Evolutionary conservation across 2,888 invertebrate species (phyloP), one percentile per base, ranked within the genome.

Genomic region (Lasioglossum lativentre): DNA sequence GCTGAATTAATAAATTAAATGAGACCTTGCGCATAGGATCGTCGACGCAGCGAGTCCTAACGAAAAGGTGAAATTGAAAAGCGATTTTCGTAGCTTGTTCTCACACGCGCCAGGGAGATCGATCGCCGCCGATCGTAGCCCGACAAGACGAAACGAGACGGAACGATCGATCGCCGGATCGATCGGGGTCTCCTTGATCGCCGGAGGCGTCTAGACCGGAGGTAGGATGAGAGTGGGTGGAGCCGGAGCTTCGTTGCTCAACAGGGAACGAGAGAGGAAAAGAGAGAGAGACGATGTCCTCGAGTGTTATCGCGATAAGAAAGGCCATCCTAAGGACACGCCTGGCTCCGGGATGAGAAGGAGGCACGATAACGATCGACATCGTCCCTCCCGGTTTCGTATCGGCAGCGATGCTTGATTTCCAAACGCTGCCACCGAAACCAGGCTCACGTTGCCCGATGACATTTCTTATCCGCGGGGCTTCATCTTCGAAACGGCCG

Each of bases 271-370:
- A 34, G 34, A 34, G 38, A 30, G 40, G 19, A 47, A 30, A 45
- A 19, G 52, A 71, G 52, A 78, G 86, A 85, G 94, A 88, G 86
- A 78, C 86, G 87, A 94, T 94, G 94, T 94, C 94, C 95, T 94
- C 95, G 94, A 92, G 92, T 92, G 92, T 93, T 94, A 94, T 93
- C 92, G 89, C 92, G 94, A 94, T 94, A 93, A 94, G 94, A 93
- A 93, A 94, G 93, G 94, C 93, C 94, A 94, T 94, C 94, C 93
- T 93, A 92, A 93, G 94, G 94, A 94, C 94, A 94, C 92, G 92
- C 93, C 93, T 90, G 92, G 87, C 91, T 91, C 87, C 90, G 88
- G 88, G 87, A 91, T 88, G 86, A 91, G 89, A 88, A 83, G 90
- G 84, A 87, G 80, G 80, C 59, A 6, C 82, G 91, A 91, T 91